Conservation (phyloP, 2,888 invertebrate species). For the Netelia virgata region DNA sequence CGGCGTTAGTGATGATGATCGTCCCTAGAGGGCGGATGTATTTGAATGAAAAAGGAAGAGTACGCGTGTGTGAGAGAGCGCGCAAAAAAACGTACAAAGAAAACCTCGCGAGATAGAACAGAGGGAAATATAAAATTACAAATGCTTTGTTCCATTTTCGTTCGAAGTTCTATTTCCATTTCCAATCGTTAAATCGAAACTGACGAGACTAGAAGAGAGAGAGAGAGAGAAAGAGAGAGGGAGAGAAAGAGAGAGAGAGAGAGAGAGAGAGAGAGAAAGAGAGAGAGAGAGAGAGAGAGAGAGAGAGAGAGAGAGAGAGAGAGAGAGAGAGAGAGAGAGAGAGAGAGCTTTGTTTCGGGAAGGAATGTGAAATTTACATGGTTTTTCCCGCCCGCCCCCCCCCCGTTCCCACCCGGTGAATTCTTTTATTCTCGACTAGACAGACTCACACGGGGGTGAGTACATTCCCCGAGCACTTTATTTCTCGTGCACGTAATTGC, state of each 20-base stretch:
- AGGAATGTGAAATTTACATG: conserved; percentile 16
- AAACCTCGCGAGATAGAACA: conserved; percentile 4
- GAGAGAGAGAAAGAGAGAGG: too few relatives aligned
- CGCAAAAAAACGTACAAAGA: conserved; percentile 25
- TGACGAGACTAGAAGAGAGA: conserved; percentile 56
- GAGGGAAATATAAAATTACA: conserved; percentile 33
- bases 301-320: conserved; percentile 55
- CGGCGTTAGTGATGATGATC: background rate
- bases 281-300: conserved; percentile 56
- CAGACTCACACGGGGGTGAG: conserved; percentile 38
- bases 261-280: conserved; percentile 53
- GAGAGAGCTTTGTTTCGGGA: conserved; percentile 41
- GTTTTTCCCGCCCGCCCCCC: conserved; percentile 33
- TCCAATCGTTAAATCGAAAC: conserved; percentile 57
- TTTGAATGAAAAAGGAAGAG: background rate
- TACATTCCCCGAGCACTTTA: conserved; percentile 67
- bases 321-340: conserved; percentile 53
- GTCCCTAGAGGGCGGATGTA: background rate
- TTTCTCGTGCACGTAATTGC: conserved; percentile 70
- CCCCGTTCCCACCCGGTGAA: background rate
- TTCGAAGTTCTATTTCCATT: conserved; percentile 58
- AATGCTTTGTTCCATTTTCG: conserved; percentile 42
- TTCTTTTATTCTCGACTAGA: conserved; percentile 42
- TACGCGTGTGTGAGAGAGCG: background rate
- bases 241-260: conserved; percentile 55